Conservation (phyloP, 2,113 vertebrate species). For the Aegithalos caudatus region DNA sequence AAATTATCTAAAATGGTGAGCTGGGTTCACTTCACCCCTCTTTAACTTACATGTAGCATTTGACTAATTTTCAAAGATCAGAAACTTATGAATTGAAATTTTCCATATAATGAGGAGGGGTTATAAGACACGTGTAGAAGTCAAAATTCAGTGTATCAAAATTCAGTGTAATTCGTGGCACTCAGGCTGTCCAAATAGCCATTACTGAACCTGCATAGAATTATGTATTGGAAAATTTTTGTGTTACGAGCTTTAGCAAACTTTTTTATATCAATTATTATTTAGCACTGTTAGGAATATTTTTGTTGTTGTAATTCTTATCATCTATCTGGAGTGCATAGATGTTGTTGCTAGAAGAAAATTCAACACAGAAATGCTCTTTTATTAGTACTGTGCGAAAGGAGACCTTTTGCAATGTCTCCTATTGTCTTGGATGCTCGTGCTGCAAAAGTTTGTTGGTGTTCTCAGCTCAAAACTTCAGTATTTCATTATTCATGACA, state of each 20-base stretch:
- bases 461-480: background rate
- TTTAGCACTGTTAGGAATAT: background rate
- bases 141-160: background rate
- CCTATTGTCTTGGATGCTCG: rapidly evolving
- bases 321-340: background rate
- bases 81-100: background rate
- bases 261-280: background rate
- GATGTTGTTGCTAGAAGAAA: background rate
- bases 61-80: background rate
- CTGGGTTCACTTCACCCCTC: background rate
- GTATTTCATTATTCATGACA: background rate
- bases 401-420: background rate
- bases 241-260: background rate
- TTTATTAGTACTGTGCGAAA: background rate
- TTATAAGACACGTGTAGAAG: background rate
- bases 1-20: background rate
- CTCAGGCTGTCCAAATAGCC: background rate
- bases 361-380: background rate
- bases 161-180: background rate
- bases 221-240: background rate
- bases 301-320: background rate
- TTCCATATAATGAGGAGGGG: background rate
- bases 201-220: background rate
- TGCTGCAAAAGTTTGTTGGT: background rate
- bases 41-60: background rate